These are phyloP conservation scores for Marmota monax DNA, from an alignment of 2,113 vertebrate species.

Conservation along the genomic window DNA sequence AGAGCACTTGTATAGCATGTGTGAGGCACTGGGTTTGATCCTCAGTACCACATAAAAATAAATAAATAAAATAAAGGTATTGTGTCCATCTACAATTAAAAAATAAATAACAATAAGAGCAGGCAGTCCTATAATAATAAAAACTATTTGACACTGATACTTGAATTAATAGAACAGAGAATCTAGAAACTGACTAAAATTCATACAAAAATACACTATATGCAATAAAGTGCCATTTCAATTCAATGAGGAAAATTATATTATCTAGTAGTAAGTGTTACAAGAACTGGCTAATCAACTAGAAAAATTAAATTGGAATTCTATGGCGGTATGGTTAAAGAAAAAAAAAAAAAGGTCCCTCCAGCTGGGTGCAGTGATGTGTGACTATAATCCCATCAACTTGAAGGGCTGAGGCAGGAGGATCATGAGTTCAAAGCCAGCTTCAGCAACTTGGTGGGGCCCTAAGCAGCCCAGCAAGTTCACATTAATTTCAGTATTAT, in stretches of 20 bases:
- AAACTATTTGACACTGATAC: not conserved
- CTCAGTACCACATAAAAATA: no score
- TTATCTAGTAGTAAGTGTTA: not conserved
- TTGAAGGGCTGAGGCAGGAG: no score
- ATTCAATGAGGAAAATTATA: slow-evolving; percentile 40
- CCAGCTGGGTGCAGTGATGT: not conserved
- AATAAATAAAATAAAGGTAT: no score
- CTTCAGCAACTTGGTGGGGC: no score
- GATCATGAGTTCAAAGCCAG: no score
- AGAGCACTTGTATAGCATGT: no score
- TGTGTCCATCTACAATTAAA: no score
- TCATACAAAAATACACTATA: not conserved
- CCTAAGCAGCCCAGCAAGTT: no score
- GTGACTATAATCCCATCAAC: no score
- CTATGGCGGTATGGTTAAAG: not conserved
- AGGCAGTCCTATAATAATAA: not conserved
- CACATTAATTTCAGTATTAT: not conserved
- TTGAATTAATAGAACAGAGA: not conserved
- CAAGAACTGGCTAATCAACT: not conserved
- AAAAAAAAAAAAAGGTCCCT: not conserved
- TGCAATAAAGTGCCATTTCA: not conserved
- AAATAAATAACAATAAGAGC: not conserved
- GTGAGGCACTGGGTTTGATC: no score
- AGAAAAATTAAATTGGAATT: not conserved
- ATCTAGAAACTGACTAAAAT: slow-evolving; percentile 5